Conservation (phyloP, 2,888 invertebrate genomes). For the Incurvaria masculella region DNA sequence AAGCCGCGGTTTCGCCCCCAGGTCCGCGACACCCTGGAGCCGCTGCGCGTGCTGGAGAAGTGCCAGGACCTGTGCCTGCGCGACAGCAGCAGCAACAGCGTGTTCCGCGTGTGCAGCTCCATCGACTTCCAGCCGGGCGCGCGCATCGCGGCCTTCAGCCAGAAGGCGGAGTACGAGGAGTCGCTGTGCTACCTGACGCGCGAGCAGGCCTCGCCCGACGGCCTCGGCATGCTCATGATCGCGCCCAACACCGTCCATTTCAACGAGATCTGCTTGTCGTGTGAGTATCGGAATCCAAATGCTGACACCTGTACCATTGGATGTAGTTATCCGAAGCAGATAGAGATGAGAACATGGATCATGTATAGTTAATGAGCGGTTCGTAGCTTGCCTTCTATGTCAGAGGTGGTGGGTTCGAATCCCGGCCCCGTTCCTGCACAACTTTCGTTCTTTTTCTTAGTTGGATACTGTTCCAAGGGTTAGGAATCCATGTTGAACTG, state of each 20-base stretch:
- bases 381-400: too few relatives aligned
- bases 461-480: too few relatives aligned
- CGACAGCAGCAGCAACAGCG: conserved; percentile 75
- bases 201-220: conserved; percentile 85
- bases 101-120: conserved; percentile 81
- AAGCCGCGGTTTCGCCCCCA: conserved; percentile 22
- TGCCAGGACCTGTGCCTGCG: conserved; percentile 83
- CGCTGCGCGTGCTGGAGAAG: conserved; percentile 83
- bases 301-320: too few relatives aligned
- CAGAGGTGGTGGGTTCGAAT: too few relatives aligned
- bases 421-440: too few relatives aligned
- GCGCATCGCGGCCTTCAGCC: conserved; percentile 77
- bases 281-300: too few relatives aligned
- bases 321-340: too few relatives aligned
- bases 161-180: conserved; percentile 82
- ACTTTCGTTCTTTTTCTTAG: too few relatives aligned
- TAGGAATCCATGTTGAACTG: too few relatives aligned
- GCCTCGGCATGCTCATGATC: conserved; percentile 83
- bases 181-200: conserved; percentile 83
- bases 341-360: too few relatives aligned
- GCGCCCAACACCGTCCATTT: conserved; percentile 89
- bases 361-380: too few relatives aligned
- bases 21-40: conserved; percentile 79
- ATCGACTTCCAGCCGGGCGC: conserved; percentile 91
- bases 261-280: conserved; percentile 84